These are phyloP conservation scores for Cyanoderma ruficeps DNA, from an alignment of 2,113 vertebrate species.

Conservation along the genomic window DNA sequence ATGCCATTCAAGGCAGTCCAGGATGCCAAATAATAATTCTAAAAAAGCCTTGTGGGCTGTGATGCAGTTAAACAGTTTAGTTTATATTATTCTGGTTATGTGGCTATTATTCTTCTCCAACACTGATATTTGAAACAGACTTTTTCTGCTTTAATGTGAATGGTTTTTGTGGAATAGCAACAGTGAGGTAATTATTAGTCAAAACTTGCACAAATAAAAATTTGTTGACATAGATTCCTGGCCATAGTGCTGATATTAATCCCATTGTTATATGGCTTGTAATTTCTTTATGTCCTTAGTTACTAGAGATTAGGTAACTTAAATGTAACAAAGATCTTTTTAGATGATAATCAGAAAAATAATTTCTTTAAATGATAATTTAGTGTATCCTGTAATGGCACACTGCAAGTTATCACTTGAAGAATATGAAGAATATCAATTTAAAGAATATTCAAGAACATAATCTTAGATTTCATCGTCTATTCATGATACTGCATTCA, in stretches of 20 bases:
- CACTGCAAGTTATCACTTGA: background rate
- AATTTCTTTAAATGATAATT: background rate
- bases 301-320: background rate
- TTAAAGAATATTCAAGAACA: background rate
- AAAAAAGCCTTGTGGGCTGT: background rate
- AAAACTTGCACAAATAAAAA: background rate
- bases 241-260: background rate
- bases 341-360: background rate
- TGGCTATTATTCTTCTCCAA: background rate
- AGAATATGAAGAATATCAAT: background rate
- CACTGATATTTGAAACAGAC: background rate
- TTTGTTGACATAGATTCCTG: background rate
- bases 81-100: background rate
- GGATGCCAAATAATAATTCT: background rate
- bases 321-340: background rate
- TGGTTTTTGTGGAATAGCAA: background rate
- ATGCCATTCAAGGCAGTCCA: background rate
- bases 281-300: background rate
- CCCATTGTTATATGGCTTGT: background rate
- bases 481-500: background rate
- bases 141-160: background rate
- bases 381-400: rapidly evolving
- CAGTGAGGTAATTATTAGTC: background rate
- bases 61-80: background rate
- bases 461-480: background rate